Percentiles rank a stretch among this genome's conserved stretches.
Evolutionary conservation across 2,113 vertebrate genomes (phyloP).

Genomic region (Plecturocebus donacophilus): DNA sequence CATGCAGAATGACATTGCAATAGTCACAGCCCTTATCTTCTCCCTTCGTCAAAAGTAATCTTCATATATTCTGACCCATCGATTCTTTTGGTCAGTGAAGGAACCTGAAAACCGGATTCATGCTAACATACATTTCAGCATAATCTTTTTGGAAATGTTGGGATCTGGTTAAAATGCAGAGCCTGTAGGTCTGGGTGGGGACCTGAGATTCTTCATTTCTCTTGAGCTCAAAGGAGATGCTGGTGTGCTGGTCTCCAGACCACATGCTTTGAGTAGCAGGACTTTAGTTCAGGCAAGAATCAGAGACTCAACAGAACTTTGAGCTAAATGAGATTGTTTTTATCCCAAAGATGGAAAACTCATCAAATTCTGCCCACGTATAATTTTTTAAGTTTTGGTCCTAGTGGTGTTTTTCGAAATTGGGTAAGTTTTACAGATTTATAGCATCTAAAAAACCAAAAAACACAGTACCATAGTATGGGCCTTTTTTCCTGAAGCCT

Average conservation of each 20-base stretch:
- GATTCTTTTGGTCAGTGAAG: not conserved
- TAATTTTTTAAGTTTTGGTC: not conserved
- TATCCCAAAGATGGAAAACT: not conserved
- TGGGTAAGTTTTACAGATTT: not conserved
- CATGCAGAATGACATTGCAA: not conserved
- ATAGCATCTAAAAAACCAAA: not conserved
- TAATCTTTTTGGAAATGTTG: not conserved
- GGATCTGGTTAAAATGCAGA: not conserved
- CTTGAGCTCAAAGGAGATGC: not conserved
- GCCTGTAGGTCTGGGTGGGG: accelerated
- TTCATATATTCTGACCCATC: not conserved
- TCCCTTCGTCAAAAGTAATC: not conserved
- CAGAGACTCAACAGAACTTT: not conserved
- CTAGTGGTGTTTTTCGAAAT: not conserved
- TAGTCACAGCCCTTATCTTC: not conserved
- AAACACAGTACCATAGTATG: not conserved
- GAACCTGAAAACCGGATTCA: not conserved
- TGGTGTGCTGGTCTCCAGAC: accelerated
- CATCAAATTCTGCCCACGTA: not conserved
- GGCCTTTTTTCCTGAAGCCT: not conserved
- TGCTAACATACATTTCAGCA: not conserved
- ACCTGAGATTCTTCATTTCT: not conserved
- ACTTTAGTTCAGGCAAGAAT: not conserved
- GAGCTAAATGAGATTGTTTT: not conserved
- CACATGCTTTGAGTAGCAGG: not conserved